Base-by-base conservation (phyloP, 2,888 invertebrate species). In the Tigriopus californicus region DNA sequence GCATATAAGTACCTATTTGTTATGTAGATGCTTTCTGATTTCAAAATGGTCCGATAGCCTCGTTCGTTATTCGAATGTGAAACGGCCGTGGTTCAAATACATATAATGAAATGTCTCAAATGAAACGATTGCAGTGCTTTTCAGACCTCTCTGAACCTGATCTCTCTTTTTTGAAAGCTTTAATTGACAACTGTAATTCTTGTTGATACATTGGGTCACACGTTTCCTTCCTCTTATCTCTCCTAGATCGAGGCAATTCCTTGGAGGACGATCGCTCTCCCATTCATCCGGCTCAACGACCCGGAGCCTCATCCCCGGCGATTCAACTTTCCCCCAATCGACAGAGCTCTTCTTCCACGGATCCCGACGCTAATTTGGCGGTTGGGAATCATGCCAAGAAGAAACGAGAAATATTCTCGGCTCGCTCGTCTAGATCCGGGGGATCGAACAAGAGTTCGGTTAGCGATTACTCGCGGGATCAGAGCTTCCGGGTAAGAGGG, bases 351-450 rank as follows among this genome's bases (percentile, higher is more conserved):
- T 24, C 25, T 25, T 56, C 56, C 10, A 56, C 42, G n/a, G 56
- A 56, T 24, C 24, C 20, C 42, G 56, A 33, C 1, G 24, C 44
- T 2, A 42, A 4, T n/a, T 20, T 13, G 6, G 44, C 41, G 10
- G 44, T 12, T 8, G 44, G 41, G n/a, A n/a, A 20, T 13, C 20
- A 18, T 12, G 56, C 56, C n/a, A 56, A 56, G 56, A 56, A 56
- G 44, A 56, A 56, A 44, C 41, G 56, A 11, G 56, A 56, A 46
- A 20, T 56, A 18, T 56, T 56, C n/a, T 56, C 56, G 12, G 56
- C 56, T 4, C 42, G 56, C 42, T 56, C 56, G 12, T 56, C 56
- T 3, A 42, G 56, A 8, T 56, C 56, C 6, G 46, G 46, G 12
- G 56, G 44, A 46, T 56, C 56, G 1, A 56, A 56, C 44, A 56